Evolutionary conservation across 2,888 invertebrate genomes (phyloP), one percentile per base, ranked within the genome.

Genomic region (Matsumyia berberina): DNA sequence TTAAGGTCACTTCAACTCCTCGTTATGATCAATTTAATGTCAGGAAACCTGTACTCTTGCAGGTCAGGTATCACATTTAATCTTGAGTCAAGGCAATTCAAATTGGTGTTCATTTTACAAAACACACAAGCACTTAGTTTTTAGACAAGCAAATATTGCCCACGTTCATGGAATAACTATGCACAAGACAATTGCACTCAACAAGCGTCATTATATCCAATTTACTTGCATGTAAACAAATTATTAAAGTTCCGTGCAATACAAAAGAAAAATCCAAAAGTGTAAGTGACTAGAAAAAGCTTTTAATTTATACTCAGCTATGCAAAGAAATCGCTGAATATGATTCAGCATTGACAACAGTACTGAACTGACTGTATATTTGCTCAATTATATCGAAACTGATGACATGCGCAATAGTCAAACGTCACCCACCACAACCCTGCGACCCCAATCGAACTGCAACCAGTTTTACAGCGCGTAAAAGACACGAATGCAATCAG

Each of bases 351-450:
- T 33, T 55, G 17, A 12, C 39, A 39, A 29, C 51, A 37, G 6
- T 15, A 35, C 17, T 64, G 49, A n/a, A n/a, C 39, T 31, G n/a
- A n/a, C n/a, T 69, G 55, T 33, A 37, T 37, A n/a, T 72, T n/a
- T 37, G 19, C 19, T 9, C 17, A 35, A 46, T 11, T 19, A 24
- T 24, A 24, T 51, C 4, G 11, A 29, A 29, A 17, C 33, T 15
- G 39, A 37, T 24, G 74, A 64, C 74, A 55, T 74, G 74, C 74
- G 74, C 74, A 64, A 15, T 64, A 15, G 42, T 37, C 29, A 15
- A 42, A 31, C 35, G 33, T 12, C 5, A 39, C 12, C 1, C 8
- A 31, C 12, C 33, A 53, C 4, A 7, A 24, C 24, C 6, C 2
- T n/a, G n/a, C 60, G 0, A 37, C 35, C 9, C 24, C 33, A 12